Evolutionary conservation across 2,113 vertebrate species (phyloP).

Genomic region (Pachycephala philippinensis): DNA sequence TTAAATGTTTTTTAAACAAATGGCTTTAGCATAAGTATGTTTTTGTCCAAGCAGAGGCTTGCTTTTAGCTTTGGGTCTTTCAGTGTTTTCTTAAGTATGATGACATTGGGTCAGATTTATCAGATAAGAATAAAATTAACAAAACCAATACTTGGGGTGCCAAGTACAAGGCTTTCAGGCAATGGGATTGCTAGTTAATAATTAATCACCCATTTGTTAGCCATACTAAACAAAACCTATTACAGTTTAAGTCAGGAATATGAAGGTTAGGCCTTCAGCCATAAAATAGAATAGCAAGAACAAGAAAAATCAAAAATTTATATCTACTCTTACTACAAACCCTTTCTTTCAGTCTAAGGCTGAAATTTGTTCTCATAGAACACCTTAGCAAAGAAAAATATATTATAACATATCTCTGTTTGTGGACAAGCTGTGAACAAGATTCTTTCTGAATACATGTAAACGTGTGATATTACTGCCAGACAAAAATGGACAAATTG

Average conservation of each 20-base stretch:
- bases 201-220: conserved; percentile 23
- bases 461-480: background rate
- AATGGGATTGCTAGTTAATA: background rate
- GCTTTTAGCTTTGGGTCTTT: background rate
- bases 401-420: background rate
- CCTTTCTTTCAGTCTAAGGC: background rate
- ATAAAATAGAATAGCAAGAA: background rate
- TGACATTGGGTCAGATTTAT: conserved; percentile 19
- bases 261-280: background rate
- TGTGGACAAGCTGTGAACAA: background rate
- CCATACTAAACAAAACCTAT: background rate
- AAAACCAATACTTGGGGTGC: background rate
- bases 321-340: background rate
- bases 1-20: conserved; percentile 45
- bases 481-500: background rate
- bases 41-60: background rate
- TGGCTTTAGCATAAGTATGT: background rate
- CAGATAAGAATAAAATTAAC: conserved; percentile 50
- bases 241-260: background rate
- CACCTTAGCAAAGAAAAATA: background rate
- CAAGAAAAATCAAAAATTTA: background rate
- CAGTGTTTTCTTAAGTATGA: conserved; percentile 8
- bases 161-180: conserved; percentile 4
- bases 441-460: background rate
- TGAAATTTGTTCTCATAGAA: background rate